These are phyloP conservation scores for Epizoanthus rinbou DNA, from an alignment of 92 coral and sea anemone species.

Conservation along the genomic window DNA sequence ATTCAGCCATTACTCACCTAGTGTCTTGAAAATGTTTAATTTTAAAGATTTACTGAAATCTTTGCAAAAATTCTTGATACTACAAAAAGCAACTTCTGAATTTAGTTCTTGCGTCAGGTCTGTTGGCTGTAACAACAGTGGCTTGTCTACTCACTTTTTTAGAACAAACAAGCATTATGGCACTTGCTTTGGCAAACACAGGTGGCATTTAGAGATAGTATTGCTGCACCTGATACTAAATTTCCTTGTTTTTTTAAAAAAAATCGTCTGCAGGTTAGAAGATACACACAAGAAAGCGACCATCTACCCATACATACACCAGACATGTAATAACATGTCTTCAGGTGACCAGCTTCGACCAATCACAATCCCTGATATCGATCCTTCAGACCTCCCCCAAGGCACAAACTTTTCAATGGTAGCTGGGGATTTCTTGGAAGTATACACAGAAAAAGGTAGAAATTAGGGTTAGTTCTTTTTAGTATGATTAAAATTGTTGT, in stretches of 20 bases:
- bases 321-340: conserved; percentile 81
- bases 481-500: too few relatives aligned
- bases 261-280: conserved; percentile 52
- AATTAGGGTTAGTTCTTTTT: not conserved
- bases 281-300: conserved; percentile 72
- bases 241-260: not conserved
- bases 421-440: conserved; percentile 92
- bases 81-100: too few relatives aligned
- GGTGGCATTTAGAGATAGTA: too few relatives aligned
- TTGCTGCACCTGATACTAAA: not conserved
- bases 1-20: too few relatives aligned
- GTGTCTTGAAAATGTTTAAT: too few relatives aligned
- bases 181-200: too few relatives aligned
- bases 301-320: conserved; percentile 91
- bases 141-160: too few relatives aligned
- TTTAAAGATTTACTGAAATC: too few relatives aligned
- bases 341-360: conserved; percentile 84
- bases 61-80: too few relatives aligned
- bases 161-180: too few relatives aligned
- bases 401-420: conserved; percentile 90
- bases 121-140: too few relatives aligned
- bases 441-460: conserved; percentile 76
- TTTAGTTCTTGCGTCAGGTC: too few relatives aligned
- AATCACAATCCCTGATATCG: conserved; percentile 86
- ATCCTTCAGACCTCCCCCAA: conserved; percentile 79